A percentile compares a stretch with the other conserved stretches of the same genome.
Evolutionary conservation across 2,797 vertebrate genomes (phyloP).

Genomic region (Leptodactylus fallax): DNA sequence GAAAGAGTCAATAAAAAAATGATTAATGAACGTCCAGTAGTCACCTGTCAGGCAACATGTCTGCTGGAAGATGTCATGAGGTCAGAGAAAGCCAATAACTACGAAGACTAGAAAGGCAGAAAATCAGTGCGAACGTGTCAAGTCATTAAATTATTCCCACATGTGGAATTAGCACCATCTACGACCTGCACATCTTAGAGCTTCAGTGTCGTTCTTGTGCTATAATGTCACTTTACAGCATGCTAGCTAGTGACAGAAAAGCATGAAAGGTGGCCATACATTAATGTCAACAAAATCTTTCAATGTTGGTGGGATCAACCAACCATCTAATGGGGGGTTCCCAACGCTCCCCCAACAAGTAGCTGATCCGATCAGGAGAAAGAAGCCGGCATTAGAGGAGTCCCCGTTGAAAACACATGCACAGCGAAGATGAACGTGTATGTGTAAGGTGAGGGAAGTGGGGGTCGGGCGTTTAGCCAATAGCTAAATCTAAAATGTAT

Average conservation of each 20-base stretch:
- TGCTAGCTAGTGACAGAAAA: neutral
- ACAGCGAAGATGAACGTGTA: too few species aligned
- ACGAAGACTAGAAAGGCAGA: slow-evolving; percentile 29
- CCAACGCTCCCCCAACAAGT: too few species aligned
- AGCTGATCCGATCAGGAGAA: too few species aligned
- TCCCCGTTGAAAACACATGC: too few species aligned
- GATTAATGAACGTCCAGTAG: slow-evolving; percentile 25
- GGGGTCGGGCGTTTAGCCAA: too few species aligned
- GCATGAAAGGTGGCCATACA: too few species aligned
- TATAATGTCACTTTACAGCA: neutral
- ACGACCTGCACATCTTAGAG: neutral
- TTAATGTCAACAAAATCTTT: too few species aligned
- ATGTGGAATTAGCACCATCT: neutral
- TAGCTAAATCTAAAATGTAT: too few species aligned
- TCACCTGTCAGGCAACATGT: slow-evolving; percentile 9
- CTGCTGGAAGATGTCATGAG: neutral
- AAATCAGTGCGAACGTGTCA: slow-evolving; percentile 43
- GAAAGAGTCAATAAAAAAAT: slow-evolving; percentile 27
- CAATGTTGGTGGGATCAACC: too few species aligned
- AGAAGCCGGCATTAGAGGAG: too few species aligned
- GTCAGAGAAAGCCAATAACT: slow-evolving; percentile 32
- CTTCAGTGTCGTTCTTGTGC: neutral
- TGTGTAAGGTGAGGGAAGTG: too few species aligned
- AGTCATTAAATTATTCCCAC: slow-evolving; percentile 26
- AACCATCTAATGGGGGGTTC: too few species aligned